phyloP scores from a whole-genome alignment of 2,888 invertebrate genomes.

The Pristionchus japonicus region DNA sequence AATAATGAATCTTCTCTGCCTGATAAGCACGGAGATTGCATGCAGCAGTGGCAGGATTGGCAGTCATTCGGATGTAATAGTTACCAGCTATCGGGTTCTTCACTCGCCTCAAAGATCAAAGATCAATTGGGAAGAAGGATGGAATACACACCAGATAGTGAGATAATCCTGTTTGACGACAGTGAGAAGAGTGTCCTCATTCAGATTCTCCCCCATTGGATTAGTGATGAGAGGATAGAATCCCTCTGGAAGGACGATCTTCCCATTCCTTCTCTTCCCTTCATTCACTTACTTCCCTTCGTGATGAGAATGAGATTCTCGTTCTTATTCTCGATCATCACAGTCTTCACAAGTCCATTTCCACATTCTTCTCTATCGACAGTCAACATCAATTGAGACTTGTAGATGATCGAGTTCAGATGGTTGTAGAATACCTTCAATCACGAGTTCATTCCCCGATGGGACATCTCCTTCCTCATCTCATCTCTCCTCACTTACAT shows the following conservation, averaged over 20 bases:
- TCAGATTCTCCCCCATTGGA: background rate
- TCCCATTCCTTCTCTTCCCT: background rate
- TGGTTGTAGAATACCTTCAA: constrained; percentile 31
- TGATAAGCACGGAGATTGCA: constrained; percentile 33
- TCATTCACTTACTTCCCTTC: constrained; percentile 9
- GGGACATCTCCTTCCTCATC: background rate
- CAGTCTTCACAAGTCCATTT: constrained; percentile 37
- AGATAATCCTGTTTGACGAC: constrained; percentile 7
- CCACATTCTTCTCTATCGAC: constrained; percentile 38
- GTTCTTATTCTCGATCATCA: constrained; percentile 2
- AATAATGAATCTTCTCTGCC: background rate
- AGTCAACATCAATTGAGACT: constrained; percentile 27
- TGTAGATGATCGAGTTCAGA: background rate
- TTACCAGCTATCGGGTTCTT: constrained; percentile 2
- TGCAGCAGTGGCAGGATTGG: background rate
- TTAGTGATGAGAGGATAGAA: constrained; percentile 14
- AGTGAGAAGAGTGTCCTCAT: background rate
- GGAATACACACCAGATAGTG: constrained; percentile 4
- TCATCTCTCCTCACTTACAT: background rate
- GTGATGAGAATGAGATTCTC: constrained; percentile 33
- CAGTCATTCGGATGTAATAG: background rate
- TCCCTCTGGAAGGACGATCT: background rate
- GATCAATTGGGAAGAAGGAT: background rate
- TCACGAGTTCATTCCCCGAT: background rate
- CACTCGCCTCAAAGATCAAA: background rate